Conservation (phyloP, 2,797 vertebrate genomes). For the Threskiornis aethiopicus region DNA sequence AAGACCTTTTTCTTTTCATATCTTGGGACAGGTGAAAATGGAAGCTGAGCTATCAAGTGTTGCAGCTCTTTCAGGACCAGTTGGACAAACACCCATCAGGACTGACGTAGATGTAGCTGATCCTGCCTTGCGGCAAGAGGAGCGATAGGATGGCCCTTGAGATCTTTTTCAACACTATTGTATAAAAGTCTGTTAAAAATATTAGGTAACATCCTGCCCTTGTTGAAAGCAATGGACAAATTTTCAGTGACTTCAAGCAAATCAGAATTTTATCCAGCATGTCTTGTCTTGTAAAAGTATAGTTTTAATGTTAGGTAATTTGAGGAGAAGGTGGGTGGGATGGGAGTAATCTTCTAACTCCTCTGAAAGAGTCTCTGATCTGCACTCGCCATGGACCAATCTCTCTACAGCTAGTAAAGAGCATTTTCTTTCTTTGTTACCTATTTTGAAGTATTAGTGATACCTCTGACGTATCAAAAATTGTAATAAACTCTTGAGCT, state of each 20-base stretch:
- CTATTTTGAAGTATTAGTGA: neutral
- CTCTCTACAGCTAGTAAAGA: neutral
- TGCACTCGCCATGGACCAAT: neutral
- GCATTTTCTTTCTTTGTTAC: neutral
- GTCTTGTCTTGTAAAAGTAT: neutral
- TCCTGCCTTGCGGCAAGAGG: neutral
- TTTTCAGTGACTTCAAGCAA: neutral
- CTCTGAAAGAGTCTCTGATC: neutral
- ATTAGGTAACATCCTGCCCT: neutral
- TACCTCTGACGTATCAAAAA: neutral
- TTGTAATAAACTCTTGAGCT: constrained; percentile 2
- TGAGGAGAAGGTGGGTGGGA: neutral
- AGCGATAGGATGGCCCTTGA: neutral
- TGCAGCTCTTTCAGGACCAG: neutral
- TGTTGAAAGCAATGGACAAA: neutral
- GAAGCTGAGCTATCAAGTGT: neutral
- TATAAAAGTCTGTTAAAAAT: neutral
- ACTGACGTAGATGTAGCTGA: neutral
- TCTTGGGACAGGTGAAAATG: neutral
- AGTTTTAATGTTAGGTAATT: neutral
- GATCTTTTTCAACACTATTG: neutral
- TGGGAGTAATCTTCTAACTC: neutral
- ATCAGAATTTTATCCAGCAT: neutral
- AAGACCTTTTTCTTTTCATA: neutral
- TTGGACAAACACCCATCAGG: neutral